Base-by-base conservation (phyloP, 1,140 invertebrate species). In the Coelopa frigida region DNA sequence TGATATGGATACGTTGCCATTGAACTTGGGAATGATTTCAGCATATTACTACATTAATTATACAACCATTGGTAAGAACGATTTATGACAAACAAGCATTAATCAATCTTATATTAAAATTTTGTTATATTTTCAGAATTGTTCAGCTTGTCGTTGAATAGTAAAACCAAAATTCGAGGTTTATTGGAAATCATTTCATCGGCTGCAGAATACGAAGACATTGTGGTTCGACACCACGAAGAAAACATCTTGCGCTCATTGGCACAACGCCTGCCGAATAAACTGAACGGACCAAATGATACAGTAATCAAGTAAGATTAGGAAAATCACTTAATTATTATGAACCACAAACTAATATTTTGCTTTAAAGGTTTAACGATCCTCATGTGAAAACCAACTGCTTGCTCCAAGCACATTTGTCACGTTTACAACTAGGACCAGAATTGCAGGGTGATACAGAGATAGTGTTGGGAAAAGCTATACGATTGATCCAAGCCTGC, bases 41-140 rank as follows among this genome's bases (percentile, higher is more conserved):
- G 94, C 95, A 0, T 99, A 99, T 70, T 99, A 99, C 70, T 99
- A 99, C 68, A 99, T 99, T 53, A 98, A 98, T 72, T 99, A 99
- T 58, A 96, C 94, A 0, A 99, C 97, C 0, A 99, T 99, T 51
- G 86, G 85, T 89, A 69, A 72, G 73, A 27, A 20, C 23, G 8
- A 46, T 29, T 33, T 42, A 26, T 20, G 8, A 8, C 3, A n/a
- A 26, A 40, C 2, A 18, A n/a, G 17, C 12, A 37, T 15, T 40
- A 22, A 18, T 35, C 12, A 41, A 41, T 15, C 6, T 41, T 33
- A 24, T 42, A 24, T 33, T 47, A 8, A 5, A 20, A 17, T 33
- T 10, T 12, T n/a, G 8, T 26, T 14, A 44, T 45, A 39, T 52
- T 71, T 63, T 47, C 72, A 87, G 95, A 99, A 71, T 73, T 99